Base-by-base conservation (phyloP, 2,797 vertebrate genomes). In the Acipenser oxyrinchus region DNA sequence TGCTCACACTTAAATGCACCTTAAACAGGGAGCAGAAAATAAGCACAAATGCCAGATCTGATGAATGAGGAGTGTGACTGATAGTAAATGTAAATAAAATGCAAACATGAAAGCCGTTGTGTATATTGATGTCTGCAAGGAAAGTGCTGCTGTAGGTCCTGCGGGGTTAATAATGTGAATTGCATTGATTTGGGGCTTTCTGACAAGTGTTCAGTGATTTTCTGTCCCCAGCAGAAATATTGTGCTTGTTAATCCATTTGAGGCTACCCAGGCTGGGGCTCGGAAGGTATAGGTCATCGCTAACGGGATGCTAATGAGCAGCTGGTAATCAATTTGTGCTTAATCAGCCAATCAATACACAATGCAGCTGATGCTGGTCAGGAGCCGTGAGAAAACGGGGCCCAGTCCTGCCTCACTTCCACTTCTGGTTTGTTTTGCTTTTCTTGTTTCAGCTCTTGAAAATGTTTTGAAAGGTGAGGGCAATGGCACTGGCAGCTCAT, bases 291-390 rank as follows among this genome's bases (percentile, higher is more conserved):
- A 68, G 88, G 84, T 86, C 84, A 77, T 78, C 15, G 66, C 86
- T 92, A 93, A 93, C 71, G 68, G 84, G 83, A 93, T 91, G 91
- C 86, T 93, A 93, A 95, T 90, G 86, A 91, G 86, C 70, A 80
- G 70, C 65, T 71, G 64, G 85, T 87, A 88, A 93, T 96, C 92
- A 88, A 93, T 94, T 81, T 76, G 73, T 84, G 81, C 84, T 88
- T 92, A 91, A 95, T 93, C 92, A 93, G 91, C 86, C 78, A 58
- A 92, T 93, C 88, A 78, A 73, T 84, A 83, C 69, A 76, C 66
- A 71, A 70, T 77, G 75, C 78, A 78, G 75, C 75, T 73, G 74
- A 64, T 68, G 76, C 76, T 73, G 70, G 62, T 65, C 18, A 49
- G 63, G 67, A 62, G 73, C 61, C 86, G 83, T 88, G 88, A 87